These are phyloP conservation scores for Nyctibius grandis DNA, from an alignment of 2,797 vertebrate species.

Conservation along the genomic window DNA sequence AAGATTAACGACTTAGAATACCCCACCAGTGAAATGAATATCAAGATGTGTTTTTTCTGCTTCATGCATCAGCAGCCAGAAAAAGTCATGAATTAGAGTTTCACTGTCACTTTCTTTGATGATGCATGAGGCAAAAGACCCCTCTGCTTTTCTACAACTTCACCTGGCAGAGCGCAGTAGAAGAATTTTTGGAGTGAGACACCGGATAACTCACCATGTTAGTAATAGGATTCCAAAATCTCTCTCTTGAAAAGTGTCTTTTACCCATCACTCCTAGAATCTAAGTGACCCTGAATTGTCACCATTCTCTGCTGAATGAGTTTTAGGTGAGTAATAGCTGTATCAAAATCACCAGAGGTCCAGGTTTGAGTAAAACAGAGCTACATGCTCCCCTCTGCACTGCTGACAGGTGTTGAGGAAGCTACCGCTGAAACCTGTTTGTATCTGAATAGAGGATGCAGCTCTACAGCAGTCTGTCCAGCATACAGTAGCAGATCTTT, in stretches of 20 bases:
- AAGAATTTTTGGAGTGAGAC: neutral
- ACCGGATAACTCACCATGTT: neutral
- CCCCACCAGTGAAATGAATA: neutral
- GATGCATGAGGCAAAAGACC: neutral
- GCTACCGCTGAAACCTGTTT: neutral
- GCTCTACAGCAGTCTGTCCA: neutral
- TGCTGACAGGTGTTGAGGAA: neutral
- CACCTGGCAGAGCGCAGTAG: neutral
- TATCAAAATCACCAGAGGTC: neutral
- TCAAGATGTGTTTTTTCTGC: neutral
- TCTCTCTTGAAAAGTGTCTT: neutral
- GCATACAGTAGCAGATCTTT: rapidly evolving
- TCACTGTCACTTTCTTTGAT: neutral
- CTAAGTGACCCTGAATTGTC: neutral
- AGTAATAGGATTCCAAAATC: neutral
- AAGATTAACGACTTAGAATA: neutral
- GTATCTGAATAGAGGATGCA: rapidly evolving
- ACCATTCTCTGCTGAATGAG: neutral
- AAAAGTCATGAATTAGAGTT: neutral
- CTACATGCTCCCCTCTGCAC: neutral
- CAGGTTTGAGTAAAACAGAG: neutral
- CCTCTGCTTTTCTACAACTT: neutral
- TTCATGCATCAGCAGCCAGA: neutral
- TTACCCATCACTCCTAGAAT: neutral
- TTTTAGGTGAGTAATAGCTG: neutral